Conservation (phyloP, 1,140 invertebrate genomes). For the Drosophila miranda region DNA sequence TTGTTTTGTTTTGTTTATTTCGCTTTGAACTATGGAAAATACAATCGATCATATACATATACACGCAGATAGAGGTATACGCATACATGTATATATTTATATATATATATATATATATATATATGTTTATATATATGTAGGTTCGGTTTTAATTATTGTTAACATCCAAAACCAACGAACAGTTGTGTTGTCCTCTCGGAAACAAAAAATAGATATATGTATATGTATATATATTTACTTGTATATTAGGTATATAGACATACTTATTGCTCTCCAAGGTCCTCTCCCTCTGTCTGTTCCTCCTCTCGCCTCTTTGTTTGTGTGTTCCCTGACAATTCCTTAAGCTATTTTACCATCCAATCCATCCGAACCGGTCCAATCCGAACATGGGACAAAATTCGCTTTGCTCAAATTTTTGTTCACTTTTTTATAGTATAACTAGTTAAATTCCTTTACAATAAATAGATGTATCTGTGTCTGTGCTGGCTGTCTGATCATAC, state of each 20-base stretch:
- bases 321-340: conserved; percentile 78
- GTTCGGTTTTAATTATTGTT: conserved; percentile 9
- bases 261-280: conserved; percentile 55
- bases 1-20: conserved; percentile 25
- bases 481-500: conserved; percentile 17
- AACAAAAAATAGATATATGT: conserved; percentile 39
- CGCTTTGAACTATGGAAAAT: conserved; percentile 69
- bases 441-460: not conserved
- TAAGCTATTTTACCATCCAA: conserved; percentile 36
- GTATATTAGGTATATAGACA: conserved; percentile 37
- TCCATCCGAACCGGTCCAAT: conserved; percentile 5
- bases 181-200: not conserved
- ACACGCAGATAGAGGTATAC: conserved; percentile 26
- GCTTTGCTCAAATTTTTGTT: not conserved
- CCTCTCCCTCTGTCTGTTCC: conserved; percentile 2
- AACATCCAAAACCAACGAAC: conserved; percentile 46
- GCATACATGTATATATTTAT: conserved; percentile 27
- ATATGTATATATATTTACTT: conserved; percentile 21
- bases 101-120: conserved; percentile 4
- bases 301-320: conserved; percentile 7
- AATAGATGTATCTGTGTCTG: too few relatives aligned
- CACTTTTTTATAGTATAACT: too few relatives aligned
- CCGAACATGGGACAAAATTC: not conserved
- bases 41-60: conserved; percentile 55
- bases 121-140: conserved; percentile 12